Percentiles rank a stretch among this genome's conserved stretches.
These are phyloP conservation scores for Mus minutoides DNA, from an alignment of 2,797 vertebrate species.

Conservation along the genomic window DNA sequence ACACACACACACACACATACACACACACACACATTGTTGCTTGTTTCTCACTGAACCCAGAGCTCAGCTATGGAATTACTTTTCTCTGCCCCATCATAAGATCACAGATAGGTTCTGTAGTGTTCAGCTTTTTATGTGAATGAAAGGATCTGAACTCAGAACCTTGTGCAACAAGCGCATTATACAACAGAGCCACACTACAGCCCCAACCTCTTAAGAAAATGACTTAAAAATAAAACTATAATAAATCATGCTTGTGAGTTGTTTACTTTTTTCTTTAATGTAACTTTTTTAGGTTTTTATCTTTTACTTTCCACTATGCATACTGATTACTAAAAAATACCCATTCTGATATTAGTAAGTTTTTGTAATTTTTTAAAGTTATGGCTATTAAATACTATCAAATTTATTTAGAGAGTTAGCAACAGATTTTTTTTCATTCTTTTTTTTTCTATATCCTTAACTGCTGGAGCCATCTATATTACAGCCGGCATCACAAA, in stretches of 20 bases:
- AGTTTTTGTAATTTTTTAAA: background rate
- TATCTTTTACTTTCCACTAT: background rate
- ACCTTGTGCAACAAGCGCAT: background rate
- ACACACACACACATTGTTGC: too few species aligned
- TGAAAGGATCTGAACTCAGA: background rate
- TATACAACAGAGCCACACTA: background rate
- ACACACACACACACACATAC: too few species aligned
- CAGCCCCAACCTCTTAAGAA: background rate
- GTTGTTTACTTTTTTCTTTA: background rate
- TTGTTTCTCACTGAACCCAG: background rate
- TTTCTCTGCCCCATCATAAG: background rate
- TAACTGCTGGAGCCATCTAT: constrained; percentile 7
- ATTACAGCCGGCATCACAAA: background rate
- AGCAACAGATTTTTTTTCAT: constrained; percentile 61
- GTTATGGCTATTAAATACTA: constrained; percentile 22
- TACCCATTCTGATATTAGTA: background rate
- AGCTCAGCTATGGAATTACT: background rate
- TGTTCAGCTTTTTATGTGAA: background rate
- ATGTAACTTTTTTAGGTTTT: background rate
- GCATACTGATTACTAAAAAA: background rate
- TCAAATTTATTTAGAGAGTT: constrained; percentile 49
- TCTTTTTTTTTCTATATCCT: background rate
- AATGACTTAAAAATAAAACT: constrained; percentile 24
- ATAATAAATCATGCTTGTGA: background rate
- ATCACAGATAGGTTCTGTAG: background rate